Evolutionary conservation across 1,140 invertebrate genomes (phyloP).

Genomic region (Manduca sexta): DNA sequence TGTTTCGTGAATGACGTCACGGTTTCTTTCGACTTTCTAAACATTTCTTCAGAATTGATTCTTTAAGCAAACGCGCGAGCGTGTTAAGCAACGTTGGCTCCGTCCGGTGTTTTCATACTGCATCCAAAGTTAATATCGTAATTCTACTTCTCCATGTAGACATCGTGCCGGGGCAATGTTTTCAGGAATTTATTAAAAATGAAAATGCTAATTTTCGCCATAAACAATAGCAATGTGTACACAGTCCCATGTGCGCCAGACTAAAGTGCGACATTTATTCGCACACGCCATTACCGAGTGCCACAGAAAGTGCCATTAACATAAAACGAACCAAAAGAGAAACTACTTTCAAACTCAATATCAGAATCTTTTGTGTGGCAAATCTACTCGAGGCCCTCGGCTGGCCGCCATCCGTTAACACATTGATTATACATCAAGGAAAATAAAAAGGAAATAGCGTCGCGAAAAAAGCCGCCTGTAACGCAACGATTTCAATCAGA

Average conservation of each 20-base stretch:
- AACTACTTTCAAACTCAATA: constrained; percentile 70
- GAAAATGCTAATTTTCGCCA: constrained; percentile 14
- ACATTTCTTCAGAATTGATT: too few species aligned
- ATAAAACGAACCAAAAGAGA: constrained; percentile 63
- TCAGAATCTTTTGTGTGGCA: constrained; percentile 69
- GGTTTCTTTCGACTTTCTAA: too few species aligned
- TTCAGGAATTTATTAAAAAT: constrained; percentile 14
- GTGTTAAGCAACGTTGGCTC: too few species aligned
- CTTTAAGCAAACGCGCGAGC: too few species aligned
- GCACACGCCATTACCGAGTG: constrained; percentile 51
- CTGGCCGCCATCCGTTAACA: constrained; percentile 66
- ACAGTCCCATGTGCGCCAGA: constrained; percentile 27
- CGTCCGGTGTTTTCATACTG: too few species aligned
- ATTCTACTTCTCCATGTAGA: too few species aligned
- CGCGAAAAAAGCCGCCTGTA: constrained; percentile 52
- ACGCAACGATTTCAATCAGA: constrained; percentile 70
- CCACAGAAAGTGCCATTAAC: constrained; percentile 64
- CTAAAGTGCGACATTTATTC: constrained; percentile 54
- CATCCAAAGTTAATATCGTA: too few species aligned
- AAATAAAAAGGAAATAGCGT: constrained; percentile 68
- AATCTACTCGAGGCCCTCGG: constrained; percentile 62
- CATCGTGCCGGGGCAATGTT: too few species aligned
- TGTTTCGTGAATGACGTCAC: too few species aligned
- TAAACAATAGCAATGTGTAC: constrained; percentile 32
- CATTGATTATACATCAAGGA: constrained; percentile 72